A percentile compares a stretch with the other conserved stretches of the same genome.
These are phyloP conservation scores for Sarcoramphus papa DNA, from an alignment of 2,797 vertebrate species.

Conservation along the genomic window DNA sequence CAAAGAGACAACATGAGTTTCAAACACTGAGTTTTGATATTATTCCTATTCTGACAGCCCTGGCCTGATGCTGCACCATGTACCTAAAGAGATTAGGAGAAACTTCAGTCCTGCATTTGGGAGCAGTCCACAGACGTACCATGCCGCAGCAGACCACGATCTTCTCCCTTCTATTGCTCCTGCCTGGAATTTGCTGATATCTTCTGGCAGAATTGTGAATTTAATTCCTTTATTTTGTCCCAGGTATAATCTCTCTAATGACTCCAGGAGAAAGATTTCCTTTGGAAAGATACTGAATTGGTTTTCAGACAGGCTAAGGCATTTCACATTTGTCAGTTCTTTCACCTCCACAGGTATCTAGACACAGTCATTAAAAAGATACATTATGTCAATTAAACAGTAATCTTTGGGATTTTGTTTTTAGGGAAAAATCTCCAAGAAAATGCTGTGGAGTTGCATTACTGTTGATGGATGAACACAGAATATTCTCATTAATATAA, in stretches of 20 bases:
- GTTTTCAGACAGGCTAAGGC: constrained; percentile 68
- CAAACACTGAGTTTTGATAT: background rate
- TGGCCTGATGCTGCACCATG: background rate
- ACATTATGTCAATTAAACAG: background rate
- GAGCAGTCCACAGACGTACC: background rate
- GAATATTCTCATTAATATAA: constrained; percentile 19
- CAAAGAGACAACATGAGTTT: background rate
- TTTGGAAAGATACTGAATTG: constrained; percentile 65
- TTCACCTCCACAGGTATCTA: constrained; percentile 58
- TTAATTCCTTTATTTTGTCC: constrained; percentile 69
- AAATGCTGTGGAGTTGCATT: background rate
- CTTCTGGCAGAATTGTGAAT: constrained; percentile 53
- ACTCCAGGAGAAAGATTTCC: constrained; percentile 56
- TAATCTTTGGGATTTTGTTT: background rate
- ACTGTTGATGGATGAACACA: constrained; percentile 12
- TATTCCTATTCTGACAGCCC: background rate
- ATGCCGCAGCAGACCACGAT: background rate
- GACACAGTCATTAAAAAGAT: constrained; percentile 11
- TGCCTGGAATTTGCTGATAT: constrained; percentile 62
- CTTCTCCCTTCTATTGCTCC: background rate
- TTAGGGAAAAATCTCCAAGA: background rate
- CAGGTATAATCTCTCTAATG: constrained; percentile 65
- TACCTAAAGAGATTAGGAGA: background rate
- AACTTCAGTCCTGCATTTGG: background rate
- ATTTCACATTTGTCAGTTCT: constrained; percentile 64